These are phyloP conservation scores for Conus canariensis DNA, from an alignment of 2,888 invertebrate species.

Conservation along the genomic window DNA sequence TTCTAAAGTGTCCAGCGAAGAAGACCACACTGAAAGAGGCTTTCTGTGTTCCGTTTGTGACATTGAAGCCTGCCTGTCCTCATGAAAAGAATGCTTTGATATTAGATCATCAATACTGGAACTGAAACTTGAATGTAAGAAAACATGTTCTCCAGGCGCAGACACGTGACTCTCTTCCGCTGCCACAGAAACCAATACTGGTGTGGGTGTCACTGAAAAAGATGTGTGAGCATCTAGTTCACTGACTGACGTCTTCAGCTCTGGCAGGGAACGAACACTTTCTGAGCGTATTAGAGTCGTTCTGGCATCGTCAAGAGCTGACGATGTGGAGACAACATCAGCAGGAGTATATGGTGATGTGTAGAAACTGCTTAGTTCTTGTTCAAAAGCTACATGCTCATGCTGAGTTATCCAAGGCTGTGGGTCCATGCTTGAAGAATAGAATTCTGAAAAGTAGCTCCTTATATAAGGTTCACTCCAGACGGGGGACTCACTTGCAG, in stretches of 20 bases:
- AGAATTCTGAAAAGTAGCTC: background rate
- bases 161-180: background rate
- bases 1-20: background rate
- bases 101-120: background rate
- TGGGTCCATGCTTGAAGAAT: background rate
- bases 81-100: background rate
- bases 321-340: background rate
- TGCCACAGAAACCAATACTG: background rate
- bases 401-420: background rate
- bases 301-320: background rate
- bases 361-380: background rate
- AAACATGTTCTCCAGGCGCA: background rate
- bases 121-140: background rate
- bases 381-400: background rate
- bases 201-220: background rate
- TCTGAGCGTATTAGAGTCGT: background rate
- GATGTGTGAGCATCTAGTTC: background rate
- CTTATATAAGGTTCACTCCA: background rate
- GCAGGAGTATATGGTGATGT: background rate
- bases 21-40: background rate
- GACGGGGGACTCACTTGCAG: background rate
- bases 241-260: background rate
- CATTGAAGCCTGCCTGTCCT: background rate
- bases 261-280: background rate
- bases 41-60: background rate